Conservation (phyloP, 2,888 invertebrate species). For the Scelioninae gen. 1 region DNA sequence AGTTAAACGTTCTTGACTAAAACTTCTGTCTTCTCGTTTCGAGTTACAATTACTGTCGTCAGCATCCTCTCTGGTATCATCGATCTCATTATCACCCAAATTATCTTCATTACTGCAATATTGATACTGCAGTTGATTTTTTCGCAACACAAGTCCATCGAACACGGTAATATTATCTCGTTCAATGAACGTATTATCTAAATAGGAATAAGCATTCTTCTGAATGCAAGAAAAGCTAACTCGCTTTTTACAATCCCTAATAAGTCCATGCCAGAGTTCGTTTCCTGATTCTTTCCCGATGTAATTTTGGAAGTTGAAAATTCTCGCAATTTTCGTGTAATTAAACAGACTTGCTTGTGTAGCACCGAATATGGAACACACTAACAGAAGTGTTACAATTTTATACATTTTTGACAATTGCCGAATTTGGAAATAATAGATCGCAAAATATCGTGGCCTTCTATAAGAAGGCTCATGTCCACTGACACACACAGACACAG, state of each 20-base stretch:
- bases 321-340: conserved; percentile 77
- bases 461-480: conserved; percentile 60
- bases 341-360: conserved; percentile 74
- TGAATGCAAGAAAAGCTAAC: conserved; percentile 91
- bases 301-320: conserved; percentile 79
- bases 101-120: conserved; percentile 76
- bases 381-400: conserved; percentile 66
- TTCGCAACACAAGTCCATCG: conserved; percentile 87
- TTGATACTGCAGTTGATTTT: conserved; percentile 87
- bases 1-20: conserved; percentile 79
- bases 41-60: conserved; percentile 74
- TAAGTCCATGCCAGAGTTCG: conserved; percentile 89
- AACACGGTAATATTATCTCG: conserved; percentile 88
- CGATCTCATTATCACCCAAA: conserved; percentile 78
- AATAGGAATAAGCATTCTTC: conserved; percentile 90
- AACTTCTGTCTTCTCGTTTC: conserved; percentile 74
- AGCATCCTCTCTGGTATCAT: conserved; percentile 73
- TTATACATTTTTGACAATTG: conserved; percentile 72
- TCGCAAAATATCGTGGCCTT: conserved; percentile 25
- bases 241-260: conserved; percentile 88
- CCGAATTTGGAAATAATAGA: conserved; percentile 29
- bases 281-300: conserved; percentile 84
- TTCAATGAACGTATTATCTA: conserved; percentile 88
- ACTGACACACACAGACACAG: conserved; percentile 46
- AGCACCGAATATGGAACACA: conserved; percentile 69